Conservation (phyloP, 2,888 invertebrate genomes). For the Nephrotoma appendiculata region DNA sequence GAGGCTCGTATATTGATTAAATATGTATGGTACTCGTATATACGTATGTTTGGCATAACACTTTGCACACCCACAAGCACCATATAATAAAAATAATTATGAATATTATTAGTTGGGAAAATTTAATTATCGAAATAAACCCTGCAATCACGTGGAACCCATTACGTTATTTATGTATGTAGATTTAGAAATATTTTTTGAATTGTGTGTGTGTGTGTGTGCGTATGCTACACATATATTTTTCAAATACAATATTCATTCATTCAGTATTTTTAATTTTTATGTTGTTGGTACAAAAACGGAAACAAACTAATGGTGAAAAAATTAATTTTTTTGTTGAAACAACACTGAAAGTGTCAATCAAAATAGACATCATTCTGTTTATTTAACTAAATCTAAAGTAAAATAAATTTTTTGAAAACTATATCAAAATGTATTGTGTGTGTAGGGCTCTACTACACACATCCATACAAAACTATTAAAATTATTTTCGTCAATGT, state of each 20-base stretch:
- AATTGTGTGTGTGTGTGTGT: background rate
- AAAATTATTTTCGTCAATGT: background rate
- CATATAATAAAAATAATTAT: background rate
- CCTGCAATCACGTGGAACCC: background rate
- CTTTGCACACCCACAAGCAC: background rate
- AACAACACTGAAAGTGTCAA: constrained; percentile 2
- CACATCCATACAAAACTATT: background rate
- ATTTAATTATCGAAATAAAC: background rate
- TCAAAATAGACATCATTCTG: constrained; percentile 1
- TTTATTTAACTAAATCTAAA: constrained; percentile 1
- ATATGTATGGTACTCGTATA: background rate
- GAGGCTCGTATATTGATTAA: background rate
- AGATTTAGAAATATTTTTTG: background rate
- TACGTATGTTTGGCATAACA: background rate
- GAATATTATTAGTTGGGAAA: background rate
- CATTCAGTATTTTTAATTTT: background rate
- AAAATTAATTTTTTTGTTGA: background rate
- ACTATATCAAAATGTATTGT: background rate
- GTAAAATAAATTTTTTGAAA: background rate
- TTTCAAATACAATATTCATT: background rate
- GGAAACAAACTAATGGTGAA: background rate
- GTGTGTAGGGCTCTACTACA: background rate
- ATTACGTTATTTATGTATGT: background rate
- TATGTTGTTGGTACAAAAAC: background rate
- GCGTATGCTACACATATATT: background rate